Evolutionary conservation across 2,797 vertebrate species (phyloP), one percentile per base, ranked within the genome.

Genomic region (Pteropus rufus): DNA sequence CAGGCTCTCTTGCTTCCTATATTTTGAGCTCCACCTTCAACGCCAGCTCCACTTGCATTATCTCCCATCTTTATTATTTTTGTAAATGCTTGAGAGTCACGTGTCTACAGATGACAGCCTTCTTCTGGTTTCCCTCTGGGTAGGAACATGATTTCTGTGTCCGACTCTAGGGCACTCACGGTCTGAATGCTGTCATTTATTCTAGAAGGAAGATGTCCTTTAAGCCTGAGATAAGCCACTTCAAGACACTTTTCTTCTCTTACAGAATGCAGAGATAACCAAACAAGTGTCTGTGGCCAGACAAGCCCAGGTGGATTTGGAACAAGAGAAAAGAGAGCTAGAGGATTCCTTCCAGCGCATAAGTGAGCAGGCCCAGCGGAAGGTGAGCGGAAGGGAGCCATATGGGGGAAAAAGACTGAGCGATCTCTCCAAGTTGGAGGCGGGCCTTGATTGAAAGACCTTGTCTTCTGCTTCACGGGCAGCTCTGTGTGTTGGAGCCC

Each of bases 221-320:
- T 60, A 58, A 80, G 75, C 29, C 5, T 26, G n/a, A 72, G 91
- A 44, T 16, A 24, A 34, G 19, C 26, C 23, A 15, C 15, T 36
- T 88, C 62, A 10, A 41, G 58, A 41, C 18, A 1, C 46, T 60
- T 39, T 52, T 0, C 0, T 81, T 85, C 2, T 0, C 39, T 93
- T 89, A 34, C 97, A 99, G 99, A 99, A 99, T 0, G 99, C 99
- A 0, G 99, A 99, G 98, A 99, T 99, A 97, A 99, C 99, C 83
- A 99, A 99, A 72, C 99, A 99, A 98, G 99, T 99, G 98, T 99
- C 99, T 0, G 97, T 98, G 90, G 99, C 99, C 34, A 99, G 99
- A 52, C 99, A 99, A 16, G 99, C 99, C 0, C 99, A 99, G 95
- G 99, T 99, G 4, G 99, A 99, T 26, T 98, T 99, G 94, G 99